These are phyloP conservation scores for Cacatua alba DNA, from an alignment of 2,113 vertebrate species.

Conservation along the genomic window DNA sequence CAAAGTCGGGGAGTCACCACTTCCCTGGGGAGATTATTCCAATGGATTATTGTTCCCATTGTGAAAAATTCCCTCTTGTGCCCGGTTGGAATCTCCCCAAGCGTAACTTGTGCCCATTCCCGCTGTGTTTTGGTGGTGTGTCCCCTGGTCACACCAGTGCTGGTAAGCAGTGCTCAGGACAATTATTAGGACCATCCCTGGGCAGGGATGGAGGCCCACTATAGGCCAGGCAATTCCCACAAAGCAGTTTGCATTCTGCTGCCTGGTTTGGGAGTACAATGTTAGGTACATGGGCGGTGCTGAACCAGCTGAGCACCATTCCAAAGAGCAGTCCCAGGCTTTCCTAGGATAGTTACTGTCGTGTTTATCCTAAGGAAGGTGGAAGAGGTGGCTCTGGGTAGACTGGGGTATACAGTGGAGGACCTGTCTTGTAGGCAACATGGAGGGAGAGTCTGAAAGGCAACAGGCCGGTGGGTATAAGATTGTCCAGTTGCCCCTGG, in stretches of 20 bases:
- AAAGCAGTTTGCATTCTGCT: background rate
- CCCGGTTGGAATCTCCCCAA: background rate
- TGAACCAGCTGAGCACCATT: background rate
- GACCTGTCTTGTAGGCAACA: background rate
- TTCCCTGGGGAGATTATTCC: background rate
- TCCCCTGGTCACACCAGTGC: accelerated
- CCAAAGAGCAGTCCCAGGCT: background rate
- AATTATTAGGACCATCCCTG: background rate
- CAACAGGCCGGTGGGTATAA: background rate
- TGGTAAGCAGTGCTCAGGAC: background rate
- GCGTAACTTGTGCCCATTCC: background rate
- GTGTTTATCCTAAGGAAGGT: background rate
- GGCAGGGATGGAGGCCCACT: background rate
- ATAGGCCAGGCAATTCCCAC: background rate
- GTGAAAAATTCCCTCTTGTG: background rate
- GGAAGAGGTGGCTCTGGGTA: background rate
- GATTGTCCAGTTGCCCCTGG: background rate
- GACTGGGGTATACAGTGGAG: accelerated
- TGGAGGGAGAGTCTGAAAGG: background rate
- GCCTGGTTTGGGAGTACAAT: background rate
- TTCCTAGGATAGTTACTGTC: background rate
- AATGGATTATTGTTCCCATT: background rate
- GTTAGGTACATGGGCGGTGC: background rate
- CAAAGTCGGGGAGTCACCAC: background rate
- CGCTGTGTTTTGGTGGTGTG: background rate